Evolutionary conservation across 2,797 vertebrate species (phyloP).

Genomic region (Coracias cyanogaster): DNA sequence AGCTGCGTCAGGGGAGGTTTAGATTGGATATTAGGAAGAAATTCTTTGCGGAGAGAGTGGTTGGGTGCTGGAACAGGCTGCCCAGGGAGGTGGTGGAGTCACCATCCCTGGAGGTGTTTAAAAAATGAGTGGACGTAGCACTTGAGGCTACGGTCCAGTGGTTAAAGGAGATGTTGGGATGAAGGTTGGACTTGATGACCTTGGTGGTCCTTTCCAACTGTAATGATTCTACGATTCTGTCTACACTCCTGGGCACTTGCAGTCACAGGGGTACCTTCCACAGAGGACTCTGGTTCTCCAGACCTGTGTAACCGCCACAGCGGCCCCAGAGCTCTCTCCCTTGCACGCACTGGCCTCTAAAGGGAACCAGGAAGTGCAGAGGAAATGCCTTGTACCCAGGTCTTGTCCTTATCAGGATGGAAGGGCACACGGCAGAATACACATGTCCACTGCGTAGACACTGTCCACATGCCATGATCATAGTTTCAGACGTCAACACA

Average conservation of each 20-base stretch:
- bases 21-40: no score
- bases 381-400: background rate
- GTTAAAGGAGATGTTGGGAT: no score
- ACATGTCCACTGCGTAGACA: accelerated
- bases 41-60: no score
- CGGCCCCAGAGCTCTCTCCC: background rate
- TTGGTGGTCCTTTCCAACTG: no score
- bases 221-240: background rate
- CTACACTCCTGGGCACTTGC: no score
- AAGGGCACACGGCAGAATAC: background rate
- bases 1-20: no score
- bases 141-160: no score
- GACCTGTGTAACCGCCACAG: accelerated
- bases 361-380: background rate
- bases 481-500: background rate
- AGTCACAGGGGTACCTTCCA: background rate
- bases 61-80: no score
- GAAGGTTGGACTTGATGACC: no score
- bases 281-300: background rate
- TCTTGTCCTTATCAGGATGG: background rate
- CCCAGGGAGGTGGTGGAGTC: no score
- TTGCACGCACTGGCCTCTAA: background rate
- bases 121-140: no score
- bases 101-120: no score
- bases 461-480: accelerated